Evolutionary conservation across 2,888 invertebrate genomes (phyloP), one percentile per base, ranked within the genome.

Genomic region (Melangyna quadrimaculata): DNA sequence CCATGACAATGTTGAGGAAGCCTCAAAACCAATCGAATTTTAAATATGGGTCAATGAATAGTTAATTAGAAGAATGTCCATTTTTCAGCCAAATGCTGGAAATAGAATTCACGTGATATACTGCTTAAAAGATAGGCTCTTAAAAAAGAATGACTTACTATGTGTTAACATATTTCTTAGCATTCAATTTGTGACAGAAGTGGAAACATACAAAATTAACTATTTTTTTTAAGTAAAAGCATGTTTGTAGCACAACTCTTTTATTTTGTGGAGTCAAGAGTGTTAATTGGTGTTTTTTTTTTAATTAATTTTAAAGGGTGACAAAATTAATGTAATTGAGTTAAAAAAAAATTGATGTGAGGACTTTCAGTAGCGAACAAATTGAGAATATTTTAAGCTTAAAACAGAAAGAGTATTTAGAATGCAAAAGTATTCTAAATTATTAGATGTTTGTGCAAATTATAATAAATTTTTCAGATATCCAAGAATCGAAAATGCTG

Each of bases 11-110:
- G 67, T 82, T 74, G 63, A 70, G 29, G 48, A 22, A 57, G 57
- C 17, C 22, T 17, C 19, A 43, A 32, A 63, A 43, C 29, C 24
- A 53, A 35, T 48, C 35, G n/a, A 40, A 45, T 37, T 19, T 24
- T 3, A 29, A 45, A 79, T 75, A 67, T 79, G 43, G 86, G 86
- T 81, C 81, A 81, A 69, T 59, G 77, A 77, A 77, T 86, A 53
- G 32, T 43, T 43, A 70, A 70, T 73, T 12, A 69, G 53, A 29
- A 59, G 65, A 69, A 72, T 27, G 51, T 51, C 14, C 19, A 40
- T 14, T 55, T 67, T 6, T 29, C 29, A 37, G n/a, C 37, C 27
- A 53, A 55, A 45, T 9, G 37, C n/a, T 37, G 37, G 2, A 35
- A 59, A 63, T 12, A 6, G 17, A 27, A 27, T 63, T 29, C 2